Conservation (phyloP, 2,888 invertebrate species). For the Alcis repandata region DNA sequence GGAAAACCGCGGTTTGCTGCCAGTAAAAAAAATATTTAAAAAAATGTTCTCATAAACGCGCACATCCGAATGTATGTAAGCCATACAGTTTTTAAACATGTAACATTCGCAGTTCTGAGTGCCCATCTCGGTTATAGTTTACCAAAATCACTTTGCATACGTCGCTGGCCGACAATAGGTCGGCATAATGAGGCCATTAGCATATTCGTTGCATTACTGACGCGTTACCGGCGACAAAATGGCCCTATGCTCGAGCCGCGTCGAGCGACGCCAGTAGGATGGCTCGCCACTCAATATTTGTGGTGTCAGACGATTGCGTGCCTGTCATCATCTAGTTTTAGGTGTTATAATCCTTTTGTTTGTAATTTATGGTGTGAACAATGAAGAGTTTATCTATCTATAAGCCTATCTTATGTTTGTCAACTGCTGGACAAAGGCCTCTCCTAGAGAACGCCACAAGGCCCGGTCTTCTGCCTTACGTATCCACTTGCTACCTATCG, state of each 20-base stretch:
- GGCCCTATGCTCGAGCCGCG: constrained; percentile 54
- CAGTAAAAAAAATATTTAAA: no score
- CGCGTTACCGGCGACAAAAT: constrained; percentile 64
- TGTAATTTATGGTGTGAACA: no score
- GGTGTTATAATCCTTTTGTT: no score
- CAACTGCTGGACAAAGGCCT: no score
- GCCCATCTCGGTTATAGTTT: constrained; percentile 54
- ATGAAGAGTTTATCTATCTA: no score
- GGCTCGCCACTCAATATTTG: background rate
- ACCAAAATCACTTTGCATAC: constrained; percentile 73
- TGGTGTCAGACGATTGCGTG: background rate
- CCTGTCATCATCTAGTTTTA: no score
- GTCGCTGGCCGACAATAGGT: constrained; percentile 62
- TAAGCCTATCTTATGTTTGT: no score
- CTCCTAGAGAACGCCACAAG: no score
- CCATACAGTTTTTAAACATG: background rate
- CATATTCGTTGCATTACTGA: constrained; percentile 76
- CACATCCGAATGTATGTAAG: background rate
- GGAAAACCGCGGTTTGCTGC: no score
- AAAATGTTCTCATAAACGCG: background rate
- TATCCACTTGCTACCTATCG: no score
- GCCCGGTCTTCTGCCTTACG: no score
- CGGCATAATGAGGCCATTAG: constrained; percentile 74
- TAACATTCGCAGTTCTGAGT: constrained; percentile 11
- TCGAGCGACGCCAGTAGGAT: constrained; percentile 16